Conservation (phyloP, 2,113 vertebrate genomes). For the Amphiprion percula region DNA sequence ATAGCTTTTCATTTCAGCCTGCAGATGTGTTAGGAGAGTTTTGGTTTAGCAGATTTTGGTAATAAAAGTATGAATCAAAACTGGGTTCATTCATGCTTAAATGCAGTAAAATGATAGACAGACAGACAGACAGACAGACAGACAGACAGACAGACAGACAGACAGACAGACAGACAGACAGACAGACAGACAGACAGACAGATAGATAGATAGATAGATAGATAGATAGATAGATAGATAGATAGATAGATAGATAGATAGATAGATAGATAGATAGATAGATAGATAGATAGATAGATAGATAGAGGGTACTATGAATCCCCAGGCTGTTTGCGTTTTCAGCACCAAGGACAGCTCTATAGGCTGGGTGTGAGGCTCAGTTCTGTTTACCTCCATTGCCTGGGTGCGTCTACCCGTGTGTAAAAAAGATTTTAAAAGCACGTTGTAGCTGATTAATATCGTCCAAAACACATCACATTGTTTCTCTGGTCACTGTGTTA, state of each 20-base stretch:
- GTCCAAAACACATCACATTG: background rate
- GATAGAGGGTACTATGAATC: background rate
- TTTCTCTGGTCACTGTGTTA: background rate
- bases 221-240: no score
- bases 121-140: background rate
- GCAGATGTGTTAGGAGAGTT: background rate
- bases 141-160: slow-evolving; percentile 15
- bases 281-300: background rate
- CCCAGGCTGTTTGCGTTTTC: slow-evolving; percentile 24
- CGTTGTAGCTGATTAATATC: background rate
- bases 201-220: no score
- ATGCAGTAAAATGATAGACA: slow-evolving; percentile 6
- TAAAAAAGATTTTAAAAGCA: background rate
- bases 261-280: slow-evolving; percentile 2
- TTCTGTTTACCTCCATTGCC: no score
- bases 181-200: no score
- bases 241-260: no score
- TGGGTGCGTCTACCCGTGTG: background rate
- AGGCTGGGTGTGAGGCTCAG: background rate
- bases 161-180: no score
- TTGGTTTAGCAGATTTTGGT: background rate
- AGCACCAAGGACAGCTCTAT: slow-evolving; percentile 78
- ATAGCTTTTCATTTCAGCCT: background rate
- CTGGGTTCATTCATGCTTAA: background rate
- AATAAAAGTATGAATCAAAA: background rate